Conservation (phyloP, 2,113 vertebrate species). For the Lichenostomus cassidix region DNA sequence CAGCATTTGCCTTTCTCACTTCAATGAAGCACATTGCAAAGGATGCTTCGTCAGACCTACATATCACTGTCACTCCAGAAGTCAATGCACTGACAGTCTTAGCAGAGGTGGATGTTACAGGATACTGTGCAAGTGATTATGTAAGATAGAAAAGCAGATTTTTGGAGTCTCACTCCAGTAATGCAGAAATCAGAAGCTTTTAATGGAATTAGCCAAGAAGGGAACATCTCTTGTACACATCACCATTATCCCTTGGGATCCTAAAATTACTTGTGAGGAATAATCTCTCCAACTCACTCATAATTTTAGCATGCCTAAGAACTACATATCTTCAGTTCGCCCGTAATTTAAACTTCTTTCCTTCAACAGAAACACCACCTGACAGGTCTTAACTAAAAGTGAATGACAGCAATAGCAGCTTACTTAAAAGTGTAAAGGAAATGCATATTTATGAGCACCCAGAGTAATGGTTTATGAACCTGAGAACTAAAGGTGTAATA, state of each 20-base stretch:
- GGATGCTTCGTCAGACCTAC: constrained; percentile 43
- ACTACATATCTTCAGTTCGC: neutral
- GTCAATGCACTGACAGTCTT: constrained; percentile 22
- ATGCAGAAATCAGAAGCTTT: constrained; percentile 39
- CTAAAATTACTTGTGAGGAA: constrained; percentile 55
- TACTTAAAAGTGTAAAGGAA: constrained; percentile 52
- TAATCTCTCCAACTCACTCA: constrained; percentile 61
- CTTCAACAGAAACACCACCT: constrained; percentile 57
- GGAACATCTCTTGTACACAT: constrained; percentile 27
- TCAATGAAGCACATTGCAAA: constrained; percentile 28
- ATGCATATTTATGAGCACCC: constrained; percentile 64
- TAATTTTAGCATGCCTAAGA: constrained; percentile 56
- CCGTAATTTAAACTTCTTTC: constrained; percentile 51
- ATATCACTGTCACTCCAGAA: constrained; percentile 49
- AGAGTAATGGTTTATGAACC: constrained; percentile 20
- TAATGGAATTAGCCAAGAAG: constrained; percentile 45
- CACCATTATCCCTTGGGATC: constrained; percentile 32
- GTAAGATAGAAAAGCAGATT: constrained; percentile 43
- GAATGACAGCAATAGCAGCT: constrained; percentile 65
- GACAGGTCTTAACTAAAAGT: constrained; percentile 67
- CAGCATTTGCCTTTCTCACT: constrained; percentile 27
- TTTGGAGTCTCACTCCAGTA: constrained; percentile 15
- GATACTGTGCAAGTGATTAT: constrained; percentile 44
- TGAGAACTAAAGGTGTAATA: constrained; percentile 32
- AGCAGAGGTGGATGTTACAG: constrained; percentile 51